phyloP scores from a whole-genome alignment of 2,797 vertebrate genomes.

The Crocodylus rhombifer region DNA sequence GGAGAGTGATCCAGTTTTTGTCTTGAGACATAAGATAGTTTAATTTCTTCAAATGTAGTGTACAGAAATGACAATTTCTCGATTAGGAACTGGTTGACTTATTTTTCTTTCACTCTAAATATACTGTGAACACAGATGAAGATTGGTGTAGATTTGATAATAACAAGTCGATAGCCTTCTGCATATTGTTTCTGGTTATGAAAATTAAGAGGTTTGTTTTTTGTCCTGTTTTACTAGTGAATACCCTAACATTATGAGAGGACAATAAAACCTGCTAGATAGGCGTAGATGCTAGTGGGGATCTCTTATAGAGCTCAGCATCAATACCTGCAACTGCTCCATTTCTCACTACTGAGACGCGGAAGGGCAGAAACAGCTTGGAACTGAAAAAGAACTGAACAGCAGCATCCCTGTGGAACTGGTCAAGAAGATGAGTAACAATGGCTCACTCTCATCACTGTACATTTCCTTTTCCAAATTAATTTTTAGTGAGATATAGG shows the following conservation, averaged over 20 bases:
- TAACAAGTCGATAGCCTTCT: background rate
- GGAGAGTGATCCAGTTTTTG: background rate
- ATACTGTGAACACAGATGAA: background rate
- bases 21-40: background rate
- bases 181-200: background rate
- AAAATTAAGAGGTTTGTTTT: background rate
- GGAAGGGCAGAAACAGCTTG: background rate
- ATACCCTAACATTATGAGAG: background rate
- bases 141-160: background rate
- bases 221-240: background rate
- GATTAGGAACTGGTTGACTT: background rate
- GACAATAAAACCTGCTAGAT: background rate
- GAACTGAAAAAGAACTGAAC: background rate
- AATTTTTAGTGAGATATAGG: background rate
- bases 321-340: background rate
- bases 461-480: background rate
- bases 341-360: background rate
- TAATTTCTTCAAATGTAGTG: background rate
- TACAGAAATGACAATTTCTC: background rate
- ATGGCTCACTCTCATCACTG: background rate
- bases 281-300: background rate
- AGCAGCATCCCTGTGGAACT: background rate
- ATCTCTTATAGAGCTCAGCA: background rate
- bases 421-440: rapidly evolving
- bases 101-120: background rate